Evolutionary conservation across 2,113 vertebrate genomes (phyloP).

Genomic region (Odontesthes bonariensis): DNA sequence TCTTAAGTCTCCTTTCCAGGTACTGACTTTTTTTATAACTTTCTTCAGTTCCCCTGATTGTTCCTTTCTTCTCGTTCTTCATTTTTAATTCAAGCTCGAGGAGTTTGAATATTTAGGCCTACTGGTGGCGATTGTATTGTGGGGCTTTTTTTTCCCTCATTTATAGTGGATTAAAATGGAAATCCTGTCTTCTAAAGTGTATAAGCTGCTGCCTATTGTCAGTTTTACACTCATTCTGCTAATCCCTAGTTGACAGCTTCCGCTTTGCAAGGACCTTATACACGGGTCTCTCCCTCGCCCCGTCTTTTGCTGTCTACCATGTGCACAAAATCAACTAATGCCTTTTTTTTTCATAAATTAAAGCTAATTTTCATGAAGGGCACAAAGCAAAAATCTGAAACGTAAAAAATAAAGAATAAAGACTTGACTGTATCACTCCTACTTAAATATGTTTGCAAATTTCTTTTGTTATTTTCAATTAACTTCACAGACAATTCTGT

Average conservation of each 20-base stretch:
- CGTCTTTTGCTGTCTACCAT: slow-evolving; percentile 1
- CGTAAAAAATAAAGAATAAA: slow-evolving; percentile 19
- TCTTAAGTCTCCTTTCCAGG: not conserved
- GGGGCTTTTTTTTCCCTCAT: slow-evolving; percentile 54
- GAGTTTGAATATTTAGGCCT: slow-evolving; percentile 53
- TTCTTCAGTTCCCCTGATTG: not conserved
- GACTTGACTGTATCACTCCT: not conserved
- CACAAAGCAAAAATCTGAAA: slow-evolving; percentile 11
- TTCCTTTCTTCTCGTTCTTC: slow-evolving; percentile 6
- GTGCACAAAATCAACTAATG: slow-evolving; percentile 30
- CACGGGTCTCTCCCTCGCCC: slow-evolving; percentile 46
- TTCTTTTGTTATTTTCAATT: slow-evolving; percentile 9
- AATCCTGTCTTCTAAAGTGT: slow-evolving; percentile 76
- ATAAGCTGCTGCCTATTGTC: slow-evolving; percentile 80
- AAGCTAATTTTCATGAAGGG: slow-evolving; percentile 38
- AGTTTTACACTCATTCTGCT: slow-evolving; percentile 72
- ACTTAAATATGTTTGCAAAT: slow-evolving; percentile 23
- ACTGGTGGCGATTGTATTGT: slow-evolving; percentile 60
- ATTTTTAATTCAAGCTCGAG: slow-evolving; percentile 49
- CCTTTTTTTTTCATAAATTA: slow-evolving; percentile 29
- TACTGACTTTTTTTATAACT: not conserved
- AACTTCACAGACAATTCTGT: slow-evolving; percentile 20
- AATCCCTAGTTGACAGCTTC: slow-evolving; percentile 79
- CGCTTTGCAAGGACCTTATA: slow-evolving; percentile 65
- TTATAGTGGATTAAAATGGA: slow-evolving; percentile 80